Base-by-base conservation (phyloP, 2,113 vertebrate genomes). In the Okapia johnstoni region DNA sequence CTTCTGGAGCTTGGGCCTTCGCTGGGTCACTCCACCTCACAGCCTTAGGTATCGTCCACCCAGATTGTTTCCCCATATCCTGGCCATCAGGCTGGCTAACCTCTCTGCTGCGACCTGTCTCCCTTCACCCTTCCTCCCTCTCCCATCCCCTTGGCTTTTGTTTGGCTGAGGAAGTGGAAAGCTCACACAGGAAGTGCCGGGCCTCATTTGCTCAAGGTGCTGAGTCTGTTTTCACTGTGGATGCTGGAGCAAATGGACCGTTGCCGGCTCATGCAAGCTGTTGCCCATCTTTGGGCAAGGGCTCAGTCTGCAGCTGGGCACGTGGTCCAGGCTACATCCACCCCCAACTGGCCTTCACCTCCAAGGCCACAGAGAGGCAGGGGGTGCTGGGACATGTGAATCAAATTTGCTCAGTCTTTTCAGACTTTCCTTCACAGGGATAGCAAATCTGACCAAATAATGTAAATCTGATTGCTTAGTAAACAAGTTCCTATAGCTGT, bases 141-240 rank as follows among this genome's bases (percentile, higher is more conserved):
- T 40, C 23, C 88, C 19, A 5, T 50, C 92, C 96, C 81, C 93
- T 98, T 98, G 98, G 98, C 98, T 98, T 98, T 98, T 98, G 93
- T 99, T 99, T 98, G 98, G 98, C 99, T 98, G 98, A 98, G 98
- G 99, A 99, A 99, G 98, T 99, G 98, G 98, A 98, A 98, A 97
- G 98, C 98, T 99, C 98, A 99, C 98, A 98, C 98, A 99, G 98
- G 98, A 99, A 99, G 98, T 99, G 97, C 98, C 98, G 98, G 98
- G 97, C 98, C 98, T 99, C 99, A 98, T 98, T 98, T 98, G 98
- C 98, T 98, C 97, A 98, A 99, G 98, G 97, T 99, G 97, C 86
- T 87, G 98, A 98, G 97, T 99, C 98, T 99, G 98, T 99, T 99
- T 99, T 99, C 98, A 98, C 98, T 99, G 98, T 98, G 98, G 98